phyloP scores from a whole-genome alignment of 2,888 invertebrate species.

The Lagria hirta region DNA sequence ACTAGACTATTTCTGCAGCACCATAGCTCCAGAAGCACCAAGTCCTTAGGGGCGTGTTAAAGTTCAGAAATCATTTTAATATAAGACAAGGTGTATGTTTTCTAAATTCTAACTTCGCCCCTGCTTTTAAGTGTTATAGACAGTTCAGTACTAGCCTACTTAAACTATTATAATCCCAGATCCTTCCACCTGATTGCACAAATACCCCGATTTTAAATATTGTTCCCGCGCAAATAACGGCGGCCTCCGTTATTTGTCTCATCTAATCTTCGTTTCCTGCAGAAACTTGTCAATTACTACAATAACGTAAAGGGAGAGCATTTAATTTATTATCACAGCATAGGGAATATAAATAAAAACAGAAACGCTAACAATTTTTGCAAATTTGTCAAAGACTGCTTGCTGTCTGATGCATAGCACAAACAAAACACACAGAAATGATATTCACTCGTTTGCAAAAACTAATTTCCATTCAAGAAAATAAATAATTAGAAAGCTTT shows the following conservation, averaged over 20 bases:
- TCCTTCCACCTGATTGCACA: slow-evolving; percentile 73
- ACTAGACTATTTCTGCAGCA: slow-evolving; percentile 48
- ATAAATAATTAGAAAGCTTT: slow-evolving; percentile 17
- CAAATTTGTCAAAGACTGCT: slow-evolving; percentile 18
- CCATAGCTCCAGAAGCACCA: slow-evolving; percentile 52
- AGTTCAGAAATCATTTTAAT: slow-evolving; percentile 43
- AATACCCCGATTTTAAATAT: slow-evolving; percentile 69
- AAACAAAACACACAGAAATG: too few relatives aligned
- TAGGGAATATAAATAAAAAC: slow-evolving; percentile 29
- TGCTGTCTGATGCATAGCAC: slow-evolving; percentile 17
- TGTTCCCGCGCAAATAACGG: slow-evolving; percentile 15
- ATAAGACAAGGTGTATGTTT: slow-evolving; percentile 19
- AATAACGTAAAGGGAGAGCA: slow-evolving; percentile 29
- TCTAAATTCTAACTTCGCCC: slow-evolving; percentile 51
- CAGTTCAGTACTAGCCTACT: slow-evolving; percentile 37
- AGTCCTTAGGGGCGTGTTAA: slow-evolving; percentile 49
- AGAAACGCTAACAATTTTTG: slow-evolving; percentile 14
- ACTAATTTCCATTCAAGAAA: slow-evolving; percentile 22
- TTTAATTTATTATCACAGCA: slow-evolving; percentile 43
- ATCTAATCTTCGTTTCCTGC: slow-evolving; percentile 38
- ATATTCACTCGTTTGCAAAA: slow-evolving; percentile 15
- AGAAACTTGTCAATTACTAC: slow-evolving; percentile 36
- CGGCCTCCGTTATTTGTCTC: slow-evolving; percentile 22
- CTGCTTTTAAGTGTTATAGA: slow-evolving; percentile 27
- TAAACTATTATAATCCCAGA: slow-evolving; percentile 40